Conservation (phyloP, 1,140 invertebrate species). For the Homarus americanus region DNA sequence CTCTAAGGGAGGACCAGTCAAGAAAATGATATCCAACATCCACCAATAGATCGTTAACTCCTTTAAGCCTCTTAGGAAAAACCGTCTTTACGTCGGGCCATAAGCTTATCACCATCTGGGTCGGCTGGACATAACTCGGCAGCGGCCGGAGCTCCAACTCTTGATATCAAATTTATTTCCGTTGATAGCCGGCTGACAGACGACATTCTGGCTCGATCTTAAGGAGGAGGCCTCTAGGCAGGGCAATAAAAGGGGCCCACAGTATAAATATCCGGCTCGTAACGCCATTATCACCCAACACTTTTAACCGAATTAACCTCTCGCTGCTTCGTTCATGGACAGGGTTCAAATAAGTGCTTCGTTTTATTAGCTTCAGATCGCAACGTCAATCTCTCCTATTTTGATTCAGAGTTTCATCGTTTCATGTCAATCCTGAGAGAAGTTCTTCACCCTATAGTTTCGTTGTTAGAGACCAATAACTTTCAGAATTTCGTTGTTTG, state of each 20-base stretch:
- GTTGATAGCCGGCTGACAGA: slow-evolving; percentile 40
- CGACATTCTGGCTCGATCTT: slow-evolving; percentile 26
- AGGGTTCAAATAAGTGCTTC: too few relatives aligned
- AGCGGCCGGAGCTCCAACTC: background rate
- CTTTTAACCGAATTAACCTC: background rate
- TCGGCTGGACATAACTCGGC: background rate
- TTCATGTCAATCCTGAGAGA: too few relatives aligned
- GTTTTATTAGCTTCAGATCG: too few relatives aligned
- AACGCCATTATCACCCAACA: background rate
- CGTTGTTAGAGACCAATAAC: too few relatives aligned
- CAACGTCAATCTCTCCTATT: too few relatives aligned
- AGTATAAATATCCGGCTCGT: background rate
- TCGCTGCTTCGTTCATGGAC: too few relatives aligned
- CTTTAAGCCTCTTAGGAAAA: background rate
- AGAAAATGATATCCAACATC: background rate
- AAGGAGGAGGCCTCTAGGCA: slow-evolving; percentile 33
- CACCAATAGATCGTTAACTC: background rate
- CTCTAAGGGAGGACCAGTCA: background rate
- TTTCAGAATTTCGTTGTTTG: too few relatives aligned
- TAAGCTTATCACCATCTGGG: background rate
- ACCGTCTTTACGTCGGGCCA: background rate
- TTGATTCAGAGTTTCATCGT: too few relatives aligned
- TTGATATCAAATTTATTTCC: slow-evolving; percentile 57
- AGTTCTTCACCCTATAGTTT: too few relatives aligned
- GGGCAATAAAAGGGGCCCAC: slow-evolving; percentile 7